phyloP scores from a whole-genome alignment of 2,113 vertebrate genomes.

The Sinocyclocheilus anophthalmus region DNA sequence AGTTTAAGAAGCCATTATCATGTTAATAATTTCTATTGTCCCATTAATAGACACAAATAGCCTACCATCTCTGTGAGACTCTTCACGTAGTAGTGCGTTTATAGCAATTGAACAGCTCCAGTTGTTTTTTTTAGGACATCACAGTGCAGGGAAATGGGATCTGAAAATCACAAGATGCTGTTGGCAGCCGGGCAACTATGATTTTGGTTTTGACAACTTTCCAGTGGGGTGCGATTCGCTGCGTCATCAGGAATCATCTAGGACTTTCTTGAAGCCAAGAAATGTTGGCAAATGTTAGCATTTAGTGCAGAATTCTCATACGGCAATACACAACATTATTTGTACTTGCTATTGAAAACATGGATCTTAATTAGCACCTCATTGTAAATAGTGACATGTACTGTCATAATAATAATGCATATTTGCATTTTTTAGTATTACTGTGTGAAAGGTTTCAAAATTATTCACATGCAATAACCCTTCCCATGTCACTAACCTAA shows the following conservation, averaged over 20 bases:
- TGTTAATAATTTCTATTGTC: constrained; percentile 8
- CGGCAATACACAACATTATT: not conserved
- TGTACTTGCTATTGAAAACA: not conserved
- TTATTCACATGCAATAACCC: not conserved
- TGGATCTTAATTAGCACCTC: not conserved
- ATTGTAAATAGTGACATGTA: not conserved
- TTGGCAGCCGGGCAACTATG: not conserved
- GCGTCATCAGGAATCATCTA: not conserved
- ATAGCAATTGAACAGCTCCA: not conserved
- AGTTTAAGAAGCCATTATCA: not conserved
- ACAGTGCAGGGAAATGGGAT: constrained; percentile 27
- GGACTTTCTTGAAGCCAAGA: constrained; percentile 21
- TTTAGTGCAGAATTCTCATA: not conserved
- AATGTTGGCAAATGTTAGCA: constrained; percentile 31
- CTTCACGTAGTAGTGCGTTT: constrained; percentile 44
- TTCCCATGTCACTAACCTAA: not conserved
- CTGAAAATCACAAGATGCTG: constrained; percentile 35
- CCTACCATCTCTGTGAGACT: not conserved
- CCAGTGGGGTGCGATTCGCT: constrained; percentile 19
- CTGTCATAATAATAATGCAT: not conserved
- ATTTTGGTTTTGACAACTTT: constrained; percentile 20
- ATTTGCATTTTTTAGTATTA: not conserved
- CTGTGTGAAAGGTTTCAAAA: not conserved
- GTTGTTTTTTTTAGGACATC: constrained; percentile 32
- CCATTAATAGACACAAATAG: not conserved